Evolutionary conservation across 2,888 invertebrate species (phyloP), one percentile per base, ranked within the genome.

Genomic region (Spisula solida): DNA sequence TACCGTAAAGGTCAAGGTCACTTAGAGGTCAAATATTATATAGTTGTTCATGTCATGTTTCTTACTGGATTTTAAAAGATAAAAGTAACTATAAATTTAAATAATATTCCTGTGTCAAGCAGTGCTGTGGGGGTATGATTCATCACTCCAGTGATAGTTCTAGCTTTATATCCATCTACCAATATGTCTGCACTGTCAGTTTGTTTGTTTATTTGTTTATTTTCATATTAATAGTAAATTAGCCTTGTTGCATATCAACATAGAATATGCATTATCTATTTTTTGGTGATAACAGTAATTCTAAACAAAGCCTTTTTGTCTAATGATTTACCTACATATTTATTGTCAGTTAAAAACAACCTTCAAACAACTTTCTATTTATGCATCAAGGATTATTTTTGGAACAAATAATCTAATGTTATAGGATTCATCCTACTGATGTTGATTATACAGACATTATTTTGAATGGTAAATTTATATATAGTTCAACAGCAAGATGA

Each of bases 231-330:
- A 16, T 16, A 14, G 51, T 51, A 51, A 51, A 51, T 41, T 41
- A 51, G 1, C 51, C 51, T 51, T 16, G 16, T 51, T 51, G 16
- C 51, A 20, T 20, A 60, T 60, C 60, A 60, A 20, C 60, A 60
- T n/a, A 51, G 12, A 55, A 60, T 20, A 20, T n/a, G n/a, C 60
- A 60, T 14, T 25, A n/a, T n/a, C 60, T 60, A n/a, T 60, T 60
- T 20, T 60, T 60, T 20, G 14, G 60, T 5, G 60, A 60, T 60
- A 60, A 60, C n/a, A 60, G 20, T 1, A 60, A 60, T 20, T 60
- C 60, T 1, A n/a, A 60, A 60, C 60, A 60, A 60, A 60, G 60
- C n/a, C 60, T 25, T 60, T 60, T 60, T 60, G 60, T 60, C 60
- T 25, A 60, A 18, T n/a, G 60, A 18, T 60, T 60, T 60, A 60